Conservation (phyloP, 1,140 invertebrate species). For the Grapholita molesta region DNA sequence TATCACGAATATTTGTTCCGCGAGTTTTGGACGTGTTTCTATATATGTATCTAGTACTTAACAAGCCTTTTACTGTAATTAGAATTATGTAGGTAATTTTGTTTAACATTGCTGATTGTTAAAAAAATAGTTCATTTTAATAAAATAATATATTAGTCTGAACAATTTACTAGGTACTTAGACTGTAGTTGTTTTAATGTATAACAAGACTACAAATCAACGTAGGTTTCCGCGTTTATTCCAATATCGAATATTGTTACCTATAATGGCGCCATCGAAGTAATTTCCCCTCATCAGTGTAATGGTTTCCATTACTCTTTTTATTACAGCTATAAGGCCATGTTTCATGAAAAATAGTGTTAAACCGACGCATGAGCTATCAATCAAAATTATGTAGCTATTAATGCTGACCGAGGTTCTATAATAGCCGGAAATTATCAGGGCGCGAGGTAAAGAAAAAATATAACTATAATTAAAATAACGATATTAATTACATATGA, state of each 20-base stretch:
- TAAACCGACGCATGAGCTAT: slow-evolving; percentile 35
- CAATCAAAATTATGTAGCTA: slow-evolving; percentile 52
- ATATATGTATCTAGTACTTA: too few relatives aligned
- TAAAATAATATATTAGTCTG: too few relatives aligned
- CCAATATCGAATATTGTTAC: background rate
- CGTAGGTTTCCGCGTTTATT: background rate
- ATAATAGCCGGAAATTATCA: slow-evolving; percentile 45
- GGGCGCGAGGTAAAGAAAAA: slow-evolving; percentile 32
- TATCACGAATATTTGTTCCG: too few relatives aligned
- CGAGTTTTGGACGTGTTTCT: too few relatives aligned
- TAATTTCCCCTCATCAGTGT: slow-evolving; percentile 10
- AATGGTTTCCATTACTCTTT: slow-evolving; percentile 32
- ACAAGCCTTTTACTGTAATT: too few relatives aligned
- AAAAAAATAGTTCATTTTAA: too few relatives aligned
- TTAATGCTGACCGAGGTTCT: slow-evolving; percentile 30
- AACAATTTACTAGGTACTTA: too few relatives aligned
- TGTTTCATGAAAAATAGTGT: slow-evolving; percentile 44
- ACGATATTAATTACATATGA: slow-evolving; percentile 27
- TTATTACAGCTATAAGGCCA: slow-evolving; percentile 33
- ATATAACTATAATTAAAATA: slow-evolving; percentile 40
- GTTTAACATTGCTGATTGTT: too few relatives aligned
- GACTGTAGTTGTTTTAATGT: too few relatives aligned
- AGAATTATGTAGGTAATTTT: too few relatives aligned
- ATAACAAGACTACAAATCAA: too few relatives aligned
- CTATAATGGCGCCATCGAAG: background rate